Base-by-base conservation (phyloP, 1,140 invertebrate genomes). In the Aphaenogaster floridana region DNA sequence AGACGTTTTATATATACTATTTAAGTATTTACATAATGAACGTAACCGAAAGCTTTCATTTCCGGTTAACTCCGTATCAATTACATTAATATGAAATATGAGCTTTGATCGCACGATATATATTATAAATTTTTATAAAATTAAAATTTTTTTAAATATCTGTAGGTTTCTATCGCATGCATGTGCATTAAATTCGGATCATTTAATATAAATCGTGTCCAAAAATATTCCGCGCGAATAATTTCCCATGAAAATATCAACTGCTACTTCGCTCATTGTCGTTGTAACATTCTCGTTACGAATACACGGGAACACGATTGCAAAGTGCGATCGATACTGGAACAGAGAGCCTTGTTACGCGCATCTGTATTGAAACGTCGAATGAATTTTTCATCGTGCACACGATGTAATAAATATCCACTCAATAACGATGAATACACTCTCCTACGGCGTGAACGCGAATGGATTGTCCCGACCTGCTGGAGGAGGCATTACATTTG, bases 311-410 rank as follows among this genome's bases (percentile, higher is more conserved):
- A 45, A 11, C 79, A 59, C 39, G 57, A 83, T 72, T 50, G 59
- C 59, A 9, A 4, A 13, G 50, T 9, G 50, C 50, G 52, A 83
- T 83, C 80, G 68, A 83, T 83, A 61, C 9, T 21, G 34, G 34
- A 39, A 36, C 48, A 34, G 68, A 45, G 39, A 21, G 54, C 68
- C 28, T 48, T 57, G 52, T 61, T 74, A 74, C 66, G 15, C 50
- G 39, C 52, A 61, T 72, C 80, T 83, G 54, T 72, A 61, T 61
- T 36, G 68, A 59, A 61, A 74, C 54, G 52, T 48, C 50, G 80
- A 61, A 83, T 83, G 68, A 83, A 83, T 83, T 83, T 83, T 83
- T 83, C 80, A 83, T 83, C 21, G 28, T 28, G 42, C 52, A n/a
- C 68, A 54, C 68, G 52, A 74, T 48, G 68, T 74, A 83, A 74